Conservation (phyloP, 1,140 invertebrate species). For the Pachyrhynchus sulphureomaculatus region DNA sequence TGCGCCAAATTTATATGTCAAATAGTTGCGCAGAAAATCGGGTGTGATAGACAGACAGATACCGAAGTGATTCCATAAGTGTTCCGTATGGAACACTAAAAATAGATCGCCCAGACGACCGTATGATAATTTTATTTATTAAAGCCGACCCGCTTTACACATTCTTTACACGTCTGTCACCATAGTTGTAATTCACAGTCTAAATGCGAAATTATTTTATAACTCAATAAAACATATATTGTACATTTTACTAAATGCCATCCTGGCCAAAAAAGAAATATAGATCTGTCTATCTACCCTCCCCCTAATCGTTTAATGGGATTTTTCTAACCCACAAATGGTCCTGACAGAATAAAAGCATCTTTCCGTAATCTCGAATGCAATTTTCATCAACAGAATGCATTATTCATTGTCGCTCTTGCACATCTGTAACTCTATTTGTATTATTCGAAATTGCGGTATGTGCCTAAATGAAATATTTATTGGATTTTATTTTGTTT, state of each 20-base stretch:
- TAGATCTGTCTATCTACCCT: not conserved
- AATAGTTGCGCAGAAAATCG: too few species aligned
- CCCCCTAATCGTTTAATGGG: conserved; percentile 2
- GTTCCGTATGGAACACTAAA: too few species aligned
- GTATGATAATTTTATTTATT: too few species aligned
- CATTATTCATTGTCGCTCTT: conserved; percentile 10
- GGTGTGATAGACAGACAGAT: too few species aligned
- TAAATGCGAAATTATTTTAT: too few species aligned
- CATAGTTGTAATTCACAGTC: too few species aligned
- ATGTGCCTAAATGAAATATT: not conserved
- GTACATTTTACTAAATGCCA: not conserved
- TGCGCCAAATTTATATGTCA: too few species aligned
- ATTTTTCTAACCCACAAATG: conserved; percentile 7
- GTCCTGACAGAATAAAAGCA: not conserved
- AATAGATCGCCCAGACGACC: too few species aligned
- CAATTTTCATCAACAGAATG: conserved; percentile 8
- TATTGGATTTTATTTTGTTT: not conserved
- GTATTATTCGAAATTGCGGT: not conserved
- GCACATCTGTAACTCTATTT: conserved; percentile 7
- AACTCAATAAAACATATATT: too few species aligned
- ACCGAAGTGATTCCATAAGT: too few species aligned
- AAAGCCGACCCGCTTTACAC: too few species aligned
- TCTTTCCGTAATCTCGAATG: not conserved
- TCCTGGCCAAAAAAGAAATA: not conserved
- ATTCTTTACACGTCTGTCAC: too few species aligned